Evolutionary conservation across 2,113 vertebrate species (phyloP), one percentile per base, ranked within the genome.

Genomic region (Mugil cephalus): DNA sequence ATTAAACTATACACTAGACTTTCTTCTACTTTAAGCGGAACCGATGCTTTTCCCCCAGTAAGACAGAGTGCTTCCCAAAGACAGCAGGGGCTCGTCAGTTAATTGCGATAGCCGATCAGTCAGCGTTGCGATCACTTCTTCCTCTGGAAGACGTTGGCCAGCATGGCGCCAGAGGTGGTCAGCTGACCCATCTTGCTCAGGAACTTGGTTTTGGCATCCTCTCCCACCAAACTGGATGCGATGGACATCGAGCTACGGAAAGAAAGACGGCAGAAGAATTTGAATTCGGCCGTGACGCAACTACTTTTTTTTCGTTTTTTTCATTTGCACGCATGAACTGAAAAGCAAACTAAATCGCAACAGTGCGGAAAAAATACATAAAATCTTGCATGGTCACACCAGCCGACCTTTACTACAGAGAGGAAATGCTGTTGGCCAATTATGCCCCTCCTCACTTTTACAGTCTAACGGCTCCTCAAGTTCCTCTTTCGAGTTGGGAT

Each of bases 181-280:
- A 99, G 90, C 93, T 99, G 98, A 80, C 98, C 98, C 98, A 99
- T 98, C 95, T 99, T 99, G 89, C 97, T 99, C 89, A 99, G 91
- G 89, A 99, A 99, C 94, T 99, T 99, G 86, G 97, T 99, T 93
- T 99, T 99, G 71, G 98, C 97, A 48, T 99, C 98, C 93, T 99
- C 98, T 17, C 97, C 97, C 77, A 99, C 98, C 73, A 99, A 93
- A 90, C 97, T 99, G 2, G 97, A 96, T 62, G 97, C 97, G 48
- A 99, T 99, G 2, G 98, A 99, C 92, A 98, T 95, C 0, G 97
- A 98, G 50, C 98, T 99, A 69, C 19, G 79, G 77, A 18, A 9
- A 55, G 69, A 34, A 39, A 34, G 7, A 59, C 36, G 21, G 7
- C 18, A 19, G 30, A 3, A 14, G 18, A 10, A 1, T 18, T 30